Evolutionary conservation across 2,888 invertebrate genomes (phyloP).

Genomic region (Epinotia demarniana): DNA sequence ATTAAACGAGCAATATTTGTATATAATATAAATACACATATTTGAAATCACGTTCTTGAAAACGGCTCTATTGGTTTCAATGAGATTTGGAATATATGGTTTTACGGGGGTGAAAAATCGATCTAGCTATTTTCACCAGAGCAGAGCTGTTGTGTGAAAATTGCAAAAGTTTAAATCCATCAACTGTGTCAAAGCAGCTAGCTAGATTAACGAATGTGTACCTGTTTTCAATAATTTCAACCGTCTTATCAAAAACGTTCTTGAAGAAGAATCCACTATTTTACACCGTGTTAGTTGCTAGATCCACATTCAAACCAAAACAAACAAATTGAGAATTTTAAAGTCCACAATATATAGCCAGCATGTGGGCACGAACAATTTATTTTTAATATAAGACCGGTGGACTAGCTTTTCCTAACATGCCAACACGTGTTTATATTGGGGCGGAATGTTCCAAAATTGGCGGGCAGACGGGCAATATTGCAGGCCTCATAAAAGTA

Average conservation of each 20-base stretch:
- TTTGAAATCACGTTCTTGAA: too few relatives aligned
- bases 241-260: not conserved
- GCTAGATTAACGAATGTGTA: not conserved
- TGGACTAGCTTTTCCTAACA: conserved; percentile 1
- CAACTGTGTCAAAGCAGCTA: too few relatives aligned
- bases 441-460: conserved; percentile 4
- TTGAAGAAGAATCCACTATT: not conserved
- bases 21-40: too few relatives aligned
- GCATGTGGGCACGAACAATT: not conserved
- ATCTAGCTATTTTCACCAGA: too few relatives aligned
- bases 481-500: conserved; percentile 27
- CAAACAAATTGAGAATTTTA: not conserved
- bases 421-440: conserved; percentile 22
- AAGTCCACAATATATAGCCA: conserved; percentile 1
- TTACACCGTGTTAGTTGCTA: not conserved
- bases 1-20: too few relatives aligned
- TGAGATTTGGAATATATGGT: too few relatives aligned
- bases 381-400: conserved; percentile 27
- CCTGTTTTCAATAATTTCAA: not conserved
- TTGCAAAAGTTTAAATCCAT: too few relatives aligned
- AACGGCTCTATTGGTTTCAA: too few relatives aligned
- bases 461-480: conserved; percentile 5
- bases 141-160: too few relatives aligned
- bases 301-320: not conserved
- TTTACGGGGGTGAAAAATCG: too few relatives aligned